Conservation (phyloP, 2,113 vertebrate genomes). For the Vidua chalybeata region DNA sequence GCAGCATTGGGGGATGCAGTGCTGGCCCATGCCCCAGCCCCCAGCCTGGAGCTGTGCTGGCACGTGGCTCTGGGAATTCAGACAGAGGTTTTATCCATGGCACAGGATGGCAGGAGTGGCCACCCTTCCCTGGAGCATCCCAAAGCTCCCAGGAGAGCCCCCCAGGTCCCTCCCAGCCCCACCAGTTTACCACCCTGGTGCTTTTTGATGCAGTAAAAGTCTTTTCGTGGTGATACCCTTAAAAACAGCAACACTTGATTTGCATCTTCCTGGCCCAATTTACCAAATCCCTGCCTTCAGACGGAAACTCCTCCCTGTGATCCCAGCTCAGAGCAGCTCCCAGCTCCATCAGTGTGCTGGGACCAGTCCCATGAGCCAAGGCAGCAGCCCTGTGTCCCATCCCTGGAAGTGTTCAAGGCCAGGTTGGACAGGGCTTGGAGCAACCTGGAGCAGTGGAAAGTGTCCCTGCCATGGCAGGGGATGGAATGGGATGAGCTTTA, state of each 20-base stretch:
- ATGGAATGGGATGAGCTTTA: neutral
- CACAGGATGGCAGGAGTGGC: neutral
- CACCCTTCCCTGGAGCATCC: neutral
- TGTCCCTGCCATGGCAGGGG: neutral
- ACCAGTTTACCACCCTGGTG: rapidly evolving
- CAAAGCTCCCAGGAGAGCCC: neutral
- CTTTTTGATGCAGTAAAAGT: rapidly evolving
- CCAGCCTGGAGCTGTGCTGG: rapidly evolving
- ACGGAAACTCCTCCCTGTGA: neutral
- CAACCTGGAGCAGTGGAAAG: neutral
- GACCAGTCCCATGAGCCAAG: rapidly evolving
- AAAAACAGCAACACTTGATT: neutral
- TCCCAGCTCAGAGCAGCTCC: neutral
- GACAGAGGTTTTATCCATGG: rapidly evolving
- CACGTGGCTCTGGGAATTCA: neutral
- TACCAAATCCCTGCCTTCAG: neutral
- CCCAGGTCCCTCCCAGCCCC: neutral
- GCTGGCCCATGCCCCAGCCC: rapidly evolving
- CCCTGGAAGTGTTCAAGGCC: neutral
- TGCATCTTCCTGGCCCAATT: neutral
- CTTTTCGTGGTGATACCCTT: neutral
- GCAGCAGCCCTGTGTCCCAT: neutral
- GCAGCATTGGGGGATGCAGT: neutral
- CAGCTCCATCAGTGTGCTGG: neutral
- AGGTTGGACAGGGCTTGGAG: neutral